A percentile compares a stretch with the other conserved stretches of the same genome.
These are phyloP conservation scores for Cetoscarus ocellatus DNA, from an alignment of 2,797 vertebrate genomes.

Conservation along the genomic window DNA sequence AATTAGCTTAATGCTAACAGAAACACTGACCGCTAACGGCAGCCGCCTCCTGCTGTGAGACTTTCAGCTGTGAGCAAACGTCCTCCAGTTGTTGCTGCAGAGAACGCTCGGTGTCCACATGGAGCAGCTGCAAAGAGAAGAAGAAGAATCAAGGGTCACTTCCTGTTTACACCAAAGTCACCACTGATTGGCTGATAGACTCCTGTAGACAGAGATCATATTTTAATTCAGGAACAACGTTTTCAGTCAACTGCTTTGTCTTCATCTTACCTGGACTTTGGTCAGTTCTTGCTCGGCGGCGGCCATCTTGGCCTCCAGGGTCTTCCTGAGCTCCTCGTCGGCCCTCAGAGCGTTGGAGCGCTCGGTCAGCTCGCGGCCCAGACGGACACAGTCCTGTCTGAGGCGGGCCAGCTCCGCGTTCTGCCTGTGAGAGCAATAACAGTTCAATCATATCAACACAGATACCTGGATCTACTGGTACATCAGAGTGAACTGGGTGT, in stretches of 20 bases:
- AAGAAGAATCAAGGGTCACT: conserved; percentile 13
- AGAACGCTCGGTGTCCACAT: conserved; percentile 80
- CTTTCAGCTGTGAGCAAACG: conserved; percentile 79
- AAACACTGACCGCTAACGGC: conserved; percentile 80
- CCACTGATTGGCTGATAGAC: too few relatives aligned
- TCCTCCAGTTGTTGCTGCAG: conserved; percentile 87
- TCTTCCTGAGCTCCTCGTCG: conserved; percentile 86
- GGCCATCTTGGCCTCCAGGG: conserved; percentile 82
- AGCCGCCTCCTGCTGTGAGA: conserved; percentile 77
- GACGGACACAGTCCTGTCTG: conserved; percentile 87
- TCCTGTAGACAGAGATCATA: too few relatives aligned
- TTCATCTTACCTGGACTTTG: conserved; percentile 83
- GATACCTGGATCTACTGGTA: neutral
- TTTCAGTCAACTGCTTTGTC: neutral
- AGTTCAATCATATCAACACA: neutral
- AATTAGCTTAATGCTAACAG: neutral
- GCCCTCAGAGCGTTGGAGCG: conserved; percentile 80
- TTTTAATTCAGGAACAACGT: neutral
- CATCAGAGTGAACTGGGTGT: too few relatives aligned
- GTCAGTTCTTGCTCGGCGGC: conserved; percentile 82
- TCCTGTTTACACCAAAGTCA: conserved; percentile 4
- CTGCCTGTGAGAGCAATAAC: conserved; percentile 78
- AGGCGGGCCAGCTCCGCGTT: conserved; percentile 91
- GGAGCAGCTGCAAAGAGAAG: conserved; percentile 71
- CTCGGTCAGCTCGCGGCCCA: conserved; percentile 87